A percentile compares a stretch with the other conserved stretches of the same genome.
These are phyloP conservation scores for Tachuris rubrigastra DNA, from an alignment of 2,113 vertebrate species.

Conservation along the genomic window DNA sequence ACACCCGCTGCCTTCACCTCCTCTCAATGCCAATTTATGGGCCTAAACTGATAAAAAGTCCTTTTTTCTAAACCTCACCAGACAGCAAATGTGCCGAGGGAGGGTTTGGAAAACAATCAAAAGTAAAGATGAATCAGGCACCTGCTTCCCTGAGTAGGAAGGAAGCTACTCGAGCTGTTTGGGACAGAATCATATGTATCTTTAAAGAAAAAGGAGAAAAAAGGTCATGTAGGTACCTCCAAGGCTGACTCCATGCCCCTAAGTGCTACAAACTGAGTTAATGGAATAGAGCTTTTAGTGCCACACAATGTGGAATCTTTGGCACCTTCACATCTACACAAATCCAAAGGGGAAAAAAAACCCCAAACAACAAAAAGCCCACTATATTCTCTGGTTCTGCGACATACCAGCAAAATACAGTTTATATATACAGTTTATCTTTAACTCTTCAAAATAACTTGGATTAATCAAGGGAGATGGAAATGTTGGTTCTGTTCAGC, in stretches of 20 bases:
- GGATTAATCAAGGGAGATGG: neutral
- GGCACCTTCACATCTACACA: neutral
- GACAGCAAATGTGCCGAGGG: neutral
- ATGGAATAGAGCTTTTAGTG: neutral
- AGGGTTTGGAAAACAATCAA: neutral
- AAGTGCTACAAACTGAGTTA: neutral
- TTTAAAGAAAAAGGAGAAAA: neutral
- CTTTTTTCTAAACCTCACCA: neutral
- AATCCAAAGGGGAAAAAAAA: neutral
- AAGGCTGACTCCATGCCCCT: neutral
- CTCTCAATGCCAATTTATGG: neutral
- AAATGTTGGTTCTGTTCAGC: neutral
- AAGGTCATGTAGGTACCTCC: neutral
- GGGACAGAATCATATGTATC: no score
- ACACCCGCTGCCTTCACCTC: neutral
- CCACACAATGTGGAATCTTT: neutral
- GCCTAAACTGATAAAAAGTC: neutral
- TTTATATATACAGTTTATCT: neutral
- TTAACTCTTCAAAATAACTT: neutral
- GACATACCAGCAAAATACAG: neutral
- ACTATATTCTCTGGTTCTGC: neutral
- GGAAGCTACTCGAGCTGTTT: no score
- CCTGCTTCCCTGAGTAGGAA: neutral
- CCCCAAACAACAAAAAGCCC: fast-evolving
- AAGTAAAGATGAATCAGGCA: neutral